phyloP scores from a whole-genome alignment of 1,140 invertebrate species.

The Tenebrio molitor region DNA sequence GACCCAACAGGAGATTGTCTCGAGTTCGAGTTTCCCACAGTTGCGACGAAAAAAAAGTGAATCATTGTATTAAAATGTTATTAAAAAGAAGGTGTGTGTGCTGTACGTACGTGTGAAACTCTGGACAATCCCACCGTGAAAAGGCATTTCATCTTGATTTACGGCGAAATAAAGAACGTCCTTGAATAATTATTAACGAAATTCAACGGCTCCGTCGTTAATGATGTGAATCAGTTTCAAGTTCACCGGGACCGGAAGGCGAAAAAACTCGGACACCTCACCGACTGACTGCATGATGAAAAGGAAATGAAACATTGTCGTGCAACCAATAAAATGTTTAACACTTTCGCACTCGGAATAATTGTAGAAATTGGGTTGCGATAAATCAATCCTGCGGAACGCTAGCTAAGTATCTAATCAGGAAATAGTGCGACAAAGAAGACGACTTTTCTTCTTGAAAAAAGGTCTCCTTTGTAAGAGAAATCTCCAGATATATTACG shows the following conservation, averaged over 20 bases:
- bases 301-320: too few species aligned
- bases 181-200: conserved; percentile 20
- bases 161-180: neutral
- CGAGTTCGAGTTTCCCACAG: neutral
- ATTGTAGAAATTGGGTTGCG: neutral
- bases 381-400: conserved; percentile 4
- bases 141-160: neutral
- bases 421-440: conserved; percentile 17
- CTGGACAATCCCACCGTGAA: neutral
- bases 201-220: too few species aligned
- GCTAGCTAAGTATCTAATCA: conserved; percentile 2
- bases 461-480: neutral
- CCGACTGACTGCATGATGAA: too few species aligned
- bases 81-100: neutral
- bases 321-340: too few species aligned
- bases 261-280: too few species aligned
- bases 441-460: conserved; percentile 3
- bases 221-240: too few species aligned
- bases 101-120: conserved; percentile 9
- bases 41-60: conserved; percentile 6
- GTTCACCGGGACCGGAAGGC: too few species aligned
- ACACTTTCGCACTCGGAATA: too few species aligned
- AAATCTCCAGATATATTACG: conserved; percentile 22
- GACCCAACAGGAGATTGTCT: neutral
- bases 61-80: conserved; percentile 25